Evolutionary conservation across 2,888 invertebrate species (phyloP), one percentile per base, ranked within the genome.

Genomic region (Hemaris fuciformis): DNA sequence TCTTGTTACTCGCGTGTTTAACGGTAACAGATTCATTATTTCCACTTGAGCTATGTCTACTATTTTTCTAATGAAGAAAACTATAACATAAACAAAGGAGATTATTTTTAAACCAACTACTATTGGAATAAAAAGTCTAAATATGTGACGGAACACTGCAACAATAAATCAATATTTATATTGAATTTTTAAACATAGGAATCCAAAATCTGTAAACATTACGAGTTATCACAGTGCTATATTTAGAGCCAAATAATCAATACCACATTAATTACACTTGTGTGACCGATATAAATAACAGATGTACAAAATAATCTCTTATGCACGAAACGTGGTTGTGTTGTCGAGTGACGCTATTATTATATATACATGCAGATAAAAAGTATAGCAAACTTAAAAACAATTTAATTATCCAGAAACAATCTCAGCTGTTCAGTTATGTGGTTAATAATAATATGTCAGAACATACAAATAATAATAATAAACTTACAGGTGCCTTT

Each of bases 401-500:
- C 27, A 8, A 27, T 4, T 27, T 53, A 27, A 18, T 31, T 31
- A 18, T 27, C n/a, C 48, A 25, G 15, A 53, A 53, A 15, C 27
- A 53, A 53, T 18, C 15, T 31, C 18, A 18, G 18, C 10, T 31
- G 31, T 31, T 18, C 18, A 53, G 53, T 31, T 18, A 20, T 53
- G 27, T 53, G 31, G 15, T 18, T 53, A 53, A 53, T 53, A 53
- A n/a, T n/a, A n/a, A n/a, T n/a, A n/a, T n/a, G n/a, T 31, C 53
- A 53, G 53, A n/a, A 31, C 53, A 53, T 15, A 48, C 46, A 53
- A 34, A 56, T 38, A 57, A 61, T 31, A 46, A 23, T 31, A 53
- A 48, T 20, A 60, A 61, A 43, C 20, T n/a, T 31, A 23, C 57
- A 18, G 45, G 34, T 45, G 57, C 46, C 20, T 61, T 57, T 61